These are phyloP conservation scores for Limnephilus marmoratus DNA, from an alignment of 2,888 invertebrate species.

Conservation along the genomic window DNA sequence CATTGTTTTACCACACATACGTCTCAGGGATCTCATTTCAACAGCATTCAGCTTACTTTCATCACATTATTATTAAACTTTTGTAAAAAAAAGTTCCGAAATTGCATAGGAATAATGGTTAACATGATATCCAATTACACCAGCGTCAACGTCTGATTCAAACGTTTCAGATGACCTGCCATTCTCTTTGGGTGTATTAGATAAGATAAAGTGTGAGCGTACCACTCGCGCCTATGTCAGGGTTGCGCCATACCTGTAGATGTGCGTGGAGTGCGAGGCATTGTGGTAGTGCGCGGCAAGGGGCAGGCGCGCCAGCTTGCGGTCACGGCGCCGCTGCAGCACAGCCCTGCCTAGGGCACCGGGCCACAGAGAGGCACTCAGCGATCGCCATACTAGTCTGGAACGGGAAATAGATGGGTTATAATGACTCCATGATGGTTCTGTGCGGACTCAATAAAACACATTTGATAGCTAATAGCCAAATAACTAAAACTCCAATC, in stretches of 20 bases:
- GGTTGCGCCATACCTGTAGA: conserved; percentile 69
- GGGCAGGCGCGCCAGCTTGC: conserved; percentile 72
- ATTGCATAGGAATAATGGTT: too few species aligned
- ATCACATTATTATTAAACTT: too few species aligned
- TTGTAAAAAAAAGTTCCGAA: too few species aligned
- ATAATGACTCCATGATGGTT: neutral
- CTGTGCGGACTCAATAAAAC: neutral
- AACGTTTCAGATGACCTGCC: too few species aligned
- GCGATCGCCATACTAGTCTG: conserved; percentile 84
- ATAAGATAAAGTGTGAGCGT: neutral
- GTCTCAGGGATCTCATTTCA: too few species aligned
- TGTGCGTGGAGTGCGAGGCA: conserved; percentile 71
- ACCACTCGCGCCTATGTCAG: neutral
- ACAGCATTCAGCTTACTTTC: too few species aligned
- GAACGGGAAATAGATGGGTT: conserved; percentile 64
- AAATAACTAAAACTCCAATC: too few species aligned
- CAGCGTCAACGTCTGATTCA: too few species aligned
- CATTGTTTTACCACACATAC: too few species aligned
- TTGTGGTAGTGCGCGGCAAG: conserved; percentile 73
- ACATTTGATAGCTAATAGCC: too few species aligned
- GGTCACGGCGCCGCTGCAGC: conserved; percentile 78
- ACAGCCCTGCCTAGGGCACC: conserved; percentile 86
- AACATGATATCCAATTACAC: too few species aligned
- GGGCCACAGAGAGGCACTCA: conserved; percentile 84
- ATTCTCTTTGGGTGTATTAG: neutral